phyloP scores from a whole-genome alignment of 2,113 vertebrate species.

The Capreolus pygargus region DNA sequence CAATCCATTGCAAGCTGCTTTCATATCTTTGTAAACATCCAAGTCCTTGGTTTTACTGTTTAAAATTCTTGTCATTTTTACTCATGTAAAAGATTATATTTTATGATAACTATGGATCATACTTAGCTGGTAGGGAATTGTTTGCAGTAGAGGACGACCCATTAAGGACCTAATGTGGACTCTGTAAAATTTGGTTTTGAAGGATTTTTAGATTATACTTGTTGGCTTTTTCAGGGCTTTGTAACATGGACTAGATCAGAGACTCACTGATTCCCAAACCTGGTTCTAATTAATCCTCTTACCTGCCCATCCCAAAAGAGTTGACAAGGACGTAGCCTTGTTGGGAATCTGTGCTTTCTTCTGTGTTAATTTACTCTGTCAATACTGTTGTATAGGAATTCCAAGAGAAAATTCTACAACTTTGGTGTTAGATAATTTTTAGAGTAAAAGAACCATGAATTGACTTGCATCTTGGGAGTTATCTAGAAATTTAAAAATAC shows the following conservation, averaged over 20 bases:
- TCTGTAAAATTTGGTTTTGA: background rate
- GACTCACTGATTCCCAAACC: background rate
- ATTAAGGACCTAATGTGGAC: background rate
- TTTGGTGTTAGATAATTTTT: constrained; percentile 21
- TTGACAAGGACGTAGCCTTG: background rate
- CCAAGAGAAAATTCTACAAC: background rate
- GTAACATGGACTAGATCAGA: background rate
- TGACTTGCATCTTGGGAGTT: background rate
- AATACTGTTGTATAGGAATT: background rate
- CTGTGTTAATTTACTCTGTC: background rate
- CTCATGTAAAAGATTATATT: background rate
- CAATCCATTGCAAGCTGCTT: background rate
- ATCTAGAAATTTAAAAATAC: background rate
- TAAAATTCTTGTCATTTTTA: constrained; percentile 30
- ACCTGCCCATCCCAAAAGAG: background rate
- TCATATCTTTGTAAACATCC: constrained; percentile 3
- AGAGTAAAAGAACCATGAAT: background rate
- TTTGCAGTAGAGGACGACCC: background rate
- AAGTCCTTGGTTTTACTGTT: background rate
- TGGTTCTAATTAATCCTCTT: background rate
- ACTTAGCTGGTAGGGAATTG: background rate
- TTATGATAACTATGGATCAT: background rate
- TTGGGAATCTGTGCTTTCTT: background rate
- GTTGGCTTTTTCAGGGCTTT: background rate
- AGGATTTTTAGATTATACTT: background rate